Percentiles rank a stretch among this genome's conserved stretches.
These are phyloP conservation scores for Abrostola triplasia DNA, from an alignment of 2,888 invertebrate genomes.

Conservation along the genomic window DNA sequence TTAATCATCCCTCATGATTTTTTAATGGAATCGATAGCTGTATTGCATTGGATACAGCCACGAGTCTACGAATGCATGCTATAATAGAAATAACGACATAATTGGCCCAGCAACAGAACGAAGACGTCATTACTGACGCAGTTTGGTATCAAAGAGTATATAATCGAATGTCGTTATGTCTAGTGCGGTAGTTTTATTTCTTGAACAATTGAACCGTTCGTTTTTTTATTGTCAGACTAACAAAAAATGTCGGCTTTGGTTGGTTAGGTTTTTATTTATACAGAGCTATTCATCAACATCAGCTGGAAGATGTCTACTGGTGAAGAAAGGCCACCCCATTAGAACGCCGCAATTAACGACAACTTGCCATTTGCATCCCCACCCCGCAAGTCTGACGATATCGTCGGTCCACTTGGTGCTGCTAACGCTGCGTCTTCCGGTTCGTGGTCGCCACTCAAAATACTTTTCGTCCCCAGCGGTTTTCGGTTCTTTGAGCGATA, in stretches of 20 bases:
- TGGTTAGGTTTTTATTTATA: neutral
- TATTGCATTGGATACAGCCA: slow-evolving; percentile 22
- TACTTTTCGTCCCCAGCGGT: no score
- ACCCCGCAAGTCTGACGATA: no score
- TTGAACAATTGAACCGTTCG: neutral
- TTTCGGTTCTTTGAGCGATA: no score
- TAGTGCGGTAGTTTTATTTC: slow-evolving; percentile 12
- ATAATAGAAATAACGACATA: slow-evolving; percentile 37
- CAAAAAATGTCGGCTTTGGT: neutral
- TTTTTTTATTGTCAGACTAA: neutral
- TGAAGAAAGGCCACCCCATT: no score
- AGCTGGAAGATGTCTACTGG: no score
- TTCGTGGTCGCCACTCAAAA: no score
- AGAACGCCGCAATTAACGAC: no score
- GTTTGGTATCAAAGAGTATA: slow-evolving; percentile 3
- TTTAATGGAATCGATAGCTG: slow-evolving; percentile 42
- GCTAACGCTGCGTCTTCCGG: no score
- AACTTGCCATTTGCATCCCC: no score
- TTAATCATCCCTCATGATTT: slow-evolving; percentile 30
- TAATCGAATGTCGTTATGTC: slow-evolving; percentile 4
- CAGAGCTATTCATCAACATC: neutral
- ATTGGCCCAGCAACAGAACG: slow-evolving; percentile 20
- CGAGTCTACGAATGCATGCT: slow-evolving; percentile 23
- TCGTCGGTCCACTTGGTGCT: no score
- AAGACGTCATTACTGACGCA: slow-evolving; percentile 42